These are phyloP conservation scores for Bicyclus anynana DNA, from an alignment of 1,140 invertebrate genomes.

Conservation along the genomic window DNA sequence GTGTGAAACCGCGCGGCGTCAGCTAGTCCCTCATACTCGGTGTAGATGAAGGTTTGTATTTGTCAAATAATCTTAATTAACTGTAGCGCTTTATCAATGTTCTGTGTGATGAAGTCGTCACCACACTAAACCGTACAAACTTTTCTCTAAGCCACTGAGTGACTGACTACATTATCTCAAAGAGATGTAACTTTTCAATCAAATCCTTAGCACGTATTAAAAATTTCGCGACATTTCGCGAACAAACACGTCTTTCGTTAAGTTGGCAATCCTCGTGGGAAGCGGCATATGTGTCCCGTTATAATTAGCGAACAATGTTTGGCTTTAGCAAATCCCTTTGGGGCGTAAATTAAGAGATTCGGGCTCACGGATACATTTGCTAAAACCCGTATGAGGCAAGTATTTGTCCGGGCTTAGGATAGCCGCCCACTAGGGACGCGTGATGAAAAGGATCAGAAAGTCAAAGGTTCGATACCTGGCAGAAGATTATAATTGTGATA, in stretches of 20 bases:
- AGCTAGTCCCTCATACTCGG: too few species aligned
- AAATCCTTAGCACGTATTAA: conserved; percentile 12
- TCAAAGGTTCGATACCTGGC: too few species aligned
- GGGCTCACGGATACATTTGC: conserved; percentile 65
- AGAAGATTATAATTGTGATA: too few species aligned
- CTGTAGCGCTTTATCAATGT: too few species aligned
- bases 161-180: too few species aligned
- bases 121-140: too few species aligned
- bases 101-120: too few species aligned
- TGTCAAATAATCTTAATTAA: too few species aligned
- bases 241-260: conserved; percentile 46
- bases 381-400: conserved; percentile 46
- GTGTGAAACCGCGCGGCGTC: too few species aligned
- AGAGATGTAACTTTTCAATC: conserved; percentile 3
- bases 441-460: not conserved
- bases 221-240: conserved; percentile 18
- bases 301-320: conserved; percentile 77
- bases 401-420: conserved; percentile 26
- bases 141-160: too few species aligned
- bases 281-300: conserved; percentile 65
- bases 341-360: conserved; percentile 76
- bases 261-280: conserved; percentile 68
- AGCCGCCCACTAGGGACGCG: not conserved
- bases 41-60: too few species aligned
- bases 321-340: conserved; percentile 74